Conservation (phyloP, 2,888 invertebrate genomes). For the Pantelozetes paolii region DNA sequence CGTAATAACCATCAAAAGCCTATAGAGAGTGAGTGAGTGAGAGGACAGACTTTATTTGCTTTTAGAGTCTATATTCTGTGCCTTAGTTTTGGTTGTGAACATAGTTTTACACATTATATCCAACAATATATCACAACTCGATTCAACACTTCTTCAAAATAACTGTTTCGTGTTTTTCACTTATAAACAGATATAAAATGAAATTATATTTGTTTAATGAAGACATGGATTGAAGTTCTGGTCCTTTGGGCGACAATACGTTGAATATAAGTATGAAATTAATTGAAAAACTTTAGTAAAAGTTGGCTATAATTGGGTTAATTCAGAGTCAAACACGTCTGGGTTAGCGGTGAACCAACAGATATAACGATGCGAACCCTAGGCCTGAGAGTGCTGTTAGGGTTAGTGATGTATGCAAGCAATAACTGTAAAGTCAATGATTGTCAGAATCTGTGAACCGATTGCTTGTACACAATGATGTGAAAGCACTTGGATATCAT, state of each 20-base stretch:
- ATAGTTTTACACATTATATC: slow-evolving; percentile 7
- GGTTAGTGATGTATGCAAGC: slow-evolving; percentile 25
- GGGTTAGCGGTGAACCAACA: slow-evolving; percentile 23
- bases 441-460: no score
- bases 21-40: not conserved
- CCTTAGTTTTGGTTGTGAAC: not conserved
- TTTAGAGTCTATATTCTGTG: slow-evolving; percentile 19
- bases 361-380: not conserved
- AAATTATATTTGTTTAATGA: slow-evolving; percentile 34
- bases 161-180: slow-evolving; percentile 22
- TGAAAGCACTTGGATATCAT: not conserved
- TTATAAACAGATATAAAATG: not conserved
- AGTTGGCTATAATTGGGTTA: slow-evolving; percentile 26
- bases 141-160: not conserved
- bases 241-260: not conserved
- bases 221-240: not conserved
- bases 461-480: no score
- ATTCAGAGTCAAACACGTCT: slow-evolving; percentile 16
- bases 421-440: not conserved
- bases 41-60: not conserved
- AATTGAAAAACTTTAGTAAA: slow-evolving; percentile 1
- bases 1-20: not conserved
- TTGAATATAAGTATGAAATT: not conserved
- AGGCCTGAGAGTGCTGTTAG: not conserved
- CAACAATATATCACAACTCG: not conserved